phyloP scores from a whole-genome alignment of 1,140 invertebrate species.

The Bombus superbus region DNA sequence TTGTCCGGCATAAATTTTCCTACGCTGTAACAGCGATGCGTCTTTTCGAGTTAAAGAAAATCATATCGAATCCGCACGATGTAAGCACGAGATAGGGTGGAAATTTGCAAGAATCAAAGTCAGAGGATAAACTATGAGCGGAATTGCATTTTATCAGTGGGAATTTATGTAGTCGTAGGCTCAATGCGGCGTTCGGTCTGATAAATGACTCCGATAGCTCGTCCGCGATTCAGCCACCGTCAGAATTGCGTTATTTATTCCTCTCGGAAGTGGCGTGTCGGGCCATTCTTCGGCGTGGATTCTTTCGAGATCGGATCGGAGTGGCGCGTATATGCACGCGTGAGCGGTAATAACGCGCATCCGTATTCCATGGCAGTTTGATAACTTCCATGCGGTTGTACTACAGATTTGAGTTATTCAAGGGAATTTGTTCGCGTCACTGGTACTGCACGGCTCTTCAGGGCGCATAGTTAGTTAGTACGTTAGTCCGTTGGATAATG shows the following conservation, averaged over 20 bases:
- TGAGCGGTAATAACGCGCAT: conserved; percentile 26
- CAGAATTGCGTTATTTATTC: conserved; percentile 40
- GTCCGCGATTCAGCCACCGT: not conserved
- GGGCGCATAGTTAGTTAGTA: not conserved
- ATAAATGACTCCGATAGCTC: conserved; percentile 30
- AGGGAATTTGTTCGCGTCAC: conserved; percentile 34
- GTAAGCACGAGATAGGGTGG: too few species aligned
- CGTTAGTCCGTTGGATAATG: not conserved
- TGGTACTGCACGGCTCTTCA: not conserved
- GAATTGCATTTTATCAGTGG: not conserved
- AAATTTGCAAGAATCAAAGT: too few species aligned
- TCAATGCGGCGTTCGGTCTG: not conserved
- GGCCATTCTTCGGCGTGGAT: conserved; percentile 13
- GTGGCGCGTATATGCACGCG: not conserved
- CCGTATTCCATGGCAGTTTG: conserved; percentile 40
- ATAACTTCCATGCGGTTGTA: conserved; percentile 20
- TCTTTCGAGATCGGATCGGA: conserved; percentile 38
- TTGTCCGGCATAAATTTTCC: too few species aligned
- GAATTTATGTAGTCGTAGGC: conserved; percentile 4
- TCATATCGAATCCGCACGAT: too few species aligned
- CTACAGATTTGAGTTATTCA: conserved; percentile 33
- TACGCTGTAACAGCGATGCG: too few species aligned
- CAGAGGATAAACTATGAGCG: not conserved
- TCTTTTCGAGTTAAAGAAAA: too few species aligned
- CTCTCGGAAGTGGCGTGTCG: conserved; percentile 14